These are phyloP conservation scores for Tokudaia tokunoshimensis DNA, from an alignment of 2,797 vertebrate genomes.

Conservation along the genomic window DNA sequence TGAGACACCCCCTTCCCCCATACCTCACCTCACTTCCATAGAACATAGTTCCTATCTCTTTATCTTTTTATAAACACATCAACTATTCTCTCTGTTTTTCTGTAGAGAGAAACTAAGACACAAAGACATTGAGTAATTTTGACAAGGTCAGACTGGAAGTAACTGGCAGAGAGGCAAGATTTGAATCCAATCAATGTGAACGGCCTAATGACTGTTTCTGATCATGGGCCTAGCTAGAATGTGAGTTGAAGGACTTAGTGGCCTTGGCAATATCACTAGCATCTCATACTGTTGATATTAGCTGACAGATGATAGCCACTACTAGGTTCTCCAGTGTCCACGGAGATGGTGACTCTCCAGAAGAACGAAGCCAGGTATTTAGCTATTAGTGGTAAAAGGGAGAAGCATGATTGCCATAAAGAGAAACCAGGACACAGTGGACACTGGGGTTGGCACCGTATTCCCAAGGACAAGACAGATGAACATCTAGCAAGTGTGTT, in stretches of 20 bases:
- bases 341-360: neutral
- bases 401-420: neutral
- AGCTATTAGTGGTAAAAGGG: neutral
- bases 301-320: neutral
- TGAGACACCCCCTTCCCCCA: no score
- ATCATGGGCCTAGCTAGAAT: neutral
- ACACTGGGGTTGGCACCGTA: neutral
- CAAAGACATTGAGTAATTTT: conserved; percentile 1
- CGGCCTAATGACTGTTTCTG: neutral
- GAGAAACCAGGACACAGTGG: neutral
- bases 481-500: neutral
- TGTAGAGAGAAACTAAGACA: conserved; percentile 12
- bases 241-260: neutral
- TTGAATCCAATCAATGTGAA: neutral
- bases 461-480: neutral
- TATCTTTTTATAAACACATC: no score
- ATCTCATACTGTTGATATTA: neutral
- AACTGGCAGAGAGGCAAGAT: neutral
- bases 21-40: no score
- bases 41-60: no score
- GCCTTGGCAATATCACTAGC: neutral
- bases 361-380: neutral
- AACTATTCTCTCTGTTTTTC: conserved; percentile 5
- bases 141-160: neutral
- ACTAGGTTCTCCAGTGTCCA: neutral